phyloP scores from a whole-genome alignment of 1,140 invertebrate genomes.

The Diorhabda elongata region DNA sequence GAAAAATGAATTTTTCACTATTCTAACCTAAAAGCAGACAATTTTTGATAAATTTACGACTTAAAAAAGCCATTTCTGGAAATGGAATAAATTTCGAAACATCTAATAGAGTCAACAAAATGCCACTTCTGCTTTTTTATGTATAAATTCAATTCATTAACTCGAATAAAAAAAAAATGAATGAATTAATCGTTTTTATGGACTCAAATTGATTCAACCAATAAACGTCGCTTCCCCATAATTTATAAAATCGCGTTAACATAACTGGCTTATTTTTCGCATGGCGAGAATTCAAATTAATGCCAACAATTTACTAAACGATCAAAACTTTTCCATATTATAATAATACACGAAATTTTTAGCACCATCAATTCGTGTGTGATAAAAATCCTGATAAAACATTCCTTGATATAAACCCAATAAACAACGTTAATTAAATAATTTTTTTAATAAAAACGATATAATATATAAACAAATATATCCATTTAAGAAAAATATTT shows the following conservation, averaged over 20 bases:
- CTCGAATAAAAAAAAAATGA: too few relatives aligned
- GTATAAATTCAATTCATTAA: too few relatives aligned
- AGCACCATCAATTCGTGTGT: neutral
- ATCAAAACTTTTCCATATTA: neutral
- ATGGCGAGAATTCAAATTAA: constrained; percentile 3
- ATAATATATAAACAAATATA: neutral
- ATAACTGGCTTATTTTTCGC: neutral
- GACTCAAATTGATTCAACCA: neutral
- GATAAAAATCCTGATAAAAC: neutral
- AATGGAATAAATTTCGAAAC: too few relatives aligned
- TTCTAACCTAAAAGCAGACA: too few relatives aligned
- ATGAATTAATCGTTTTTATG: too few relatives aligned
- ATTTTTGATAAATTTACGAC: too few relatives aligned
- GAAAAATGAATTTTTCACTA: too few relatives aligned
- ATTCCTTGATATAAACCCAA: neutral
- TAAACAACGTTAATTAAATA: neutral
- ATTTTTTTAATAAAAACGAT: neutral
- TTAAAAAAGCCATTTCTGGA: too few relatives aligned
- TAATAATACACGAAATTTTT: neutral
- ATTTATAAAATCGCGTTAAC: constrained; percentile 1
- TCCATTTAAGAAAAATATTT: neutral
- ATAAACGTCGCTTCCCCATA: neutral
- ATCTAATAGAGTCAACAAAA: too few relatives aligned
- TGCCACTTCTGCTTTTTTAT: too few relatives aligned
- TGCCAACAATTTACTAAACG: neutral